These are phyloP conservation scores for Diogma glabrata DNA, from an alignment of 2,888 invertebrate genomes.

Conservation along the genomic window DNA sequence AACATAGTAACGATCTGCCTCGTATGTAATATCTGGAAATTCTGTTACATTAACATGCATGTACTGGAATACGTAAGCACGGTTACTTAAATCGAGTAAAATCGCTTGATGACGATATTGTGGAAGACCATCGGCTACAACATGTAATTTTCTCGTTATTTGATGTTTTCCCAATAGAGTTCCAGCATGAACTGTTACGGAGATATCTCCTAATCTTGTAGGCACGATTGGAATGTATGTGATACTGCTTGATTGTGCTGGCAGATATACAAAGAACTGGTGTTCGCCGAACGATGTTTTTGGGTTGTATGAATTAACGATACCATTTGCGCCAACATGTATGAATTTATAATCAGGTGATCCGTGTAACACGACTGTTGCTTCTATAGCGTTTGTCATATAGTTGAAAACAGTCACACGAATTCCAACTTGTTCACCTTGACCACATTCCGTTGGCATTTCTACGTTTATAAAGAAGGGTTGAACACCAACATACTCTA, in stretches of 20 bases:
- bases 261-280: conserved; percentile 84
- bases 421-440: conserved; percentile 90
- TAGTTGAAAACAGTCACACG: conserved; percentile 92
- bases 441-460: conserved; percentile 69
- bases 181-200: conserved; percentile 62
- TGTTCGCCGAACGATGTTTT: conserved; percentile 86
- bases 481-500: conserved; percentile 77
- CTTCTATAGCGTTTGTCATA: conserved; percentile 71
- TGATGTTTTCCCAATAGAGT: conserved; percentile 63
- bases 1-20: conserved; percentile 82
- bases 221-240: conserved; percentile 88
- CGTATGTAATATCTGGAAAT: conserved; percentile 83
- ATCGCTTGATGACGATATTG: conserved; percentile 89
- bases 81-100: conserved; percentile 81
- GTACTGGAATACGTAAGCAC: conserved; percentile 85
- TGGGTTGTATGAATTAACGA: conserved; percentile 79
- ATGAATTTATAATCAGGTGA: conserved; percentile 84
- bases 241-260: conserved; percentile 64
- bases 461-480: conserved; percentile 94
- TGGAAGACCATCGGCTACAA: conserved; percentile 82
- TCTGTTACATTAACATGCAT: conserved; percentile 94
- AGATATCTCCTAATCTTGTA: conserved; percentile 60
- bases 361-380: conserved; percentile 72
- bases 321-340: conserved; percentile 80
- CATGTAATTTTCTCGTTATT: conserved; percentile 50